Base-by-base conservation (phyloP, 1,140 invertebrate species). In the Myzus persicae region DNA sequence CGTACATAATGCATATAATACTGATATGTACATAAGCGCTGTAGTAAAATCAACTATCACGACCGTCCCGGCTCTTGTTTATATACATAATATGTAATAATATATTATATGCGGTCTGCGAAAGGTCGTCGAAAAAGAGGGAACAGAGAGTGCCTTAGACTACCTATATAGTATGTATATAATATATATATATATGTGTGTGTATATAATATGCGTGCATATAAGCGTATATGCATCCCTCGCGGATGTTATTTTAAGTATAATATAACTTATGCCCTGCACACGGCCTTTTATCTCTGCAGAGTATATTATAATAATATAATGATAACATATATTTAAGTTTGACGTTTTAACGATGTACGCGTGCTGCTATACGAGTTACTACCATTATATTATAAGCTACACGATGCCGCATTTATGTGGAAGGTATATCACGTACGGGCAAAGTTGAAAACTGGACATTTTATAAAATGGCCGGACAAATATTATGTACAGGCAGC, bases 161-260 rank as follows among this genome's bases (percentile, higher is more conserved):
- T 18, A 76, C 31, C 59, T 76, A 76, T 18, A 14, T 11, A n/a
- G n/a, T 76, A 31, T 31, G 4, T n/a, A n/a, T 76, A 76, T 67
- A 67, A n/a, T 76, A 76, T 67, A 67, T n/a, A n/a, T n/a, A n/a
- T n/a, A n/a, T n/a, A n/a, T n/a, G n/a, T n/a, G n/a, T n/a, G n/a
- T n/a, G n/a, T 51, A 22, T 51, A 67, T 67, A 67, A 26, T 54
- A 26, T 54, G 18, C 5, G n/a, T 76, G n/a, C 6, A 26, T 54
- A 54, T 26, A 54, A 24, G 59, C 31, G 59, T 11, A 31, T n/a
- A 76, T 51, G 48, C 59, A 76, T 76, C 59, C 59, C 59, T 76
- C 59, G 31, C 59, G n/a, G n/a, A 76, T 76, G 31, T 76, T 76
- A 76, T 76, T 76, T 76, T 76, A n/a, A 76, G 59, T 76, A 76